Conservation (phyloP, 2,797 vertebrate genomes). For the Semotilus atromaculatus region DNA sequence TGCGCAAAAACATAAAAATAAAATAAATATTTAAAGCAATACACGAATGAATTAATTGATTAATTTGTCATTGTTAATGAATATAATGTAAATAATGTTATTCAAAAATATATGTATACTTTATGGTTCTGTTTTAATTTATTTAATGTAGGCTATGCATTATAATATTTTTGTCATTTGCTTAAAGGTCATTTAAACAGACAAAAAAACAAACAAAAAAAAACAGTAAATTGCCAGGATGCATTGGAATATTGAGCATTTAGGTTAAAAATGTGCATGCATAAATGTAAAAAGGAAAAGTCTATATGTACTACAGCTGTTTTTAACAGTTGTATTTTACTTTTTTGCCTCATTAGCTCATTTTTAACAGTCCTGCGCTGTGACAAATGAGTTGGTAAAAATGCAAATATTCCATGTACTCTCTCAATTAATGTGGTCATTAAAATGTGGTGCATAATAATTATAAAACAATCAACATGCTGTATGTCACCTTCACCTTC, state of each 20-base stretch:
- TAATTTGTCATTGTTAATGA: background rate
- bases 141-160: background rate
- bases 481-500: background rate
- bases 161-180: background rate
- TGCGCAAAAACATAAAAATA: too few species aligned
- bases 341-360: background rate
- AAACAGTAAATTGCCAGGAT: too few species aligned
- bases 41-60: too few species aligned
- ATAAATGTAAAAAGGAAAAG: background rate
- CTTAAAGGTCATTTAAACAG: background rate
- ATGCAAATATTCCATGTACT: background rate
- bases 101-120: background rate
- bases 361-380: background rate
- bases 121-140: background rate
- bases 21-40: background rate
- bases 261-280: background rate
- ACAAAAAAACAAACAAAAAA: background rate
- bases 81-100: background rate
- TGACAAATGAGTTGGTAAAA: background rate
- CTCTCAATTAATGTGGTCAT: slow-evolving; percentile 18
- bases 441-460: background rate
- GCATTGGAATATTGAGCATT: background rate
- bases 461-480: slow-evolving; percentile 4
- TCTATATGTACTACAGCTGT: background rate
- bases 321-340: background rate